A percentile compares a stretch with the other conserved stretches of the same genome.
Evolutionary conservation across 2,797 vertebrate species (phyloP).

Genomic region (Falco columbarius): DNA sequence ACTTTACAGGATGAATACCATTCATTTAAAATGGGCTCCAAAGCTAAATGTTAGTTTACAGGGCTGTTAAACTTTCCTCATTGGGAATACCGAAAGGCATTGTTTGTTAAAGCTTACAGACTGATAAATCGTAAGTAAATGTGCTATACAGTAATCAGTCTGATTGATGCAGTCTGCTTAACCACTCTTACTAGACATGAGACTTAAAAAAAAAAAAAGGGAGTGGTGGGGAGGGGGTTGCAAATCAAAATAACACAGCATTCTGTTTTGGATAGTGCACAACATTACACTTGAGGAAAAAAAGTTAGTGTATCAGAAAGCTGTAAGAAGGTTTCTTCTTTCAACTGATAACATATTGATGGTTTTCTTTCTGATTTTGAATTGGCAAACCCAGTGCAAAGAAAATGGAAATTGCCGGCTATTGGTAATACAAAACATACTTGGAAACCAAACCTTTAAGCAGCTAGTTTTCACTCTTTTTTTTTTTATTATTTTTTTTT

Average conservation of each 20-base stretch:
- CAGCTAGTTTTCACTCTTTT: neutral
- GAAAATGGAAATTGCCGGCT: neutral
- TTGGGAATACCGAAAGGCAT: neutral
- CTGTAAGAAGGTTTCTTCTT: neutral
- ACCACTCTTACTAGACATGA: neutral
- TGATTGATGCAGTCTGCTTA: neutral
- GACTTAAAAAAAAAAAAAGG: too few relatives aligned
- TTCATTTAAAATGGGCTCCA: neutral
- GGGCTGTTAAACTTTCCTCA: neutral
- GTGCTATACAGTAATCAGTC: neutral
- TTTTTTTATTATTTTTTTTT: neutral
- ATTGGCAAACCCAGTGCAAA: neutral
- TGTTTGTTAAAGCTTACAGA: neutral
- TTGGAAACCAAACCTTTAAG: neutral
- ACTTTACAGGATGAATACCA: neutral
- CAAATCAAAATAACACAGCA: neutral
- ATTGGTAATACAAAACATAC: neutral
- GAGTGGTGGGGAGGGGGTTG: rapidly evolving
- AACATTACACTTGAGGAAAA: neutral
- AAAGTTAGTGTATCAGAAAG: neutral
- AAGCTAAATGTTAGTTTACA: neutral
- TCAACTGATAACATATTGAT: neutral
- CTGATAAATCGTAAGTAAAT: neutral
- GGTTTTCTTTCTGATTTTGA: neutral
- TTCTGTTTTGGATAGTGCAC: neutral